A percentile compares a stretch with the other conserved stretches of the same genome.
Evolutionary conservation across 1,140 invertebrate species (phyloP).

Genomic region (Magallana angulata): DNA sequence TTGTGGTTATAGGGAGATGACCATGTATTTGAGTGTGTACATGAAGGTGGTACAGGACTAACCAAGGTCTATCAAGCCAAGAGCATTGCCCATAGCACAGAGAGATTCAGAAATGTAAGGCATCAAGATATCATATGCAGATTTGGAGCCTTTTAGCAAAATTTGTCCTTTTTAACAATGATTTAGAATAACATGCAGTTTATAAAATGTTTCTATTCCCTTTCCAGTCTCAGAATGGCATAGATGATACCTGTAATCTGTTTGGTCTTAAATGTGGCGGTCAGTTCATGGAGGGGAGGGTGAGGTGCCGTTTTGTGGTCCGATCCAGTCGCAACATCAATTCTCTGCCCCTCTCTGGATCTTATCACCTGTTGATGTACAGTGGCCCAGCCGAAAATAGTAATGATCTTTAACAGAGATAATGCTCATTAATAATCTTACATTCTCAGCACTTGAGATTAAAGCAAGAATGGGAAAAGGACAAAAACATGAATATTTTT

Average conservation of each 20-base stretch:
- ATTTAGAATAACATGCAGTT: neutral
- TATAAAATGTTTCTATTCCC: neutral
- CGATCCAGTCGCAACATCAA: conserved; percentile 53
- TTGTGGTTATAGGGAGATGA: conserved; percentile 68
- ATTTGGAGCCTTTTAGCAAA: no score
- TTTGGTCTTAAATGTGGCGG: conserved; percentile 54
- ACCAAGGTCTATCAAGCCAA: conserved; percentile 80
- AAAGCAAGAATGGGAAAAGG: neutral
- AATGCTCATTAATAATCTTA: no score
- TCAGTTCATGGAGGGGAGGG: conserved; percentile 66
- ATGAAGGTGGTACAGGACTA: conserved; percentile 78
- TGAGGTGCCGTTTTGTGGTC: conserved; percentile 71
- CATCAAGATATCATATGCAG: neutral
- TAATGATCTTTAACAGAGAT: conserved; percentile 44
- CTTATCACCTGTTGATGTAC: conserved; percentile 69
- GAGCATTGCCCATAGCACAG: conserved; percentile 59
- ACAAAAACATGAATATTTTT: neutral
- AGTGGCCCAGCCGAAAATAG: conserved; percentile 69
- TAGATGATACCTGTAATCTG: conserved; percentile 32
- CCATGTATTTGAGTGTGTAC: conserved; percentile 88
- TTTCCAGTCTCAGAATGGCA: conserved; percentile 57
- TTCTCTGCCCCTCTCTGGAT: conserved; percentile 54
- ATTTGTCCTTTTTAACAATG: neutral
- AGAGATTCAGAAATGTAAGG: conserved; percentile 56
- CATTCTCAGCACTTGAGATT: no score